Conservation (phyloP, 92 coral and sea anemone species). For the Anthopleura xanthogrammica region DNA sequence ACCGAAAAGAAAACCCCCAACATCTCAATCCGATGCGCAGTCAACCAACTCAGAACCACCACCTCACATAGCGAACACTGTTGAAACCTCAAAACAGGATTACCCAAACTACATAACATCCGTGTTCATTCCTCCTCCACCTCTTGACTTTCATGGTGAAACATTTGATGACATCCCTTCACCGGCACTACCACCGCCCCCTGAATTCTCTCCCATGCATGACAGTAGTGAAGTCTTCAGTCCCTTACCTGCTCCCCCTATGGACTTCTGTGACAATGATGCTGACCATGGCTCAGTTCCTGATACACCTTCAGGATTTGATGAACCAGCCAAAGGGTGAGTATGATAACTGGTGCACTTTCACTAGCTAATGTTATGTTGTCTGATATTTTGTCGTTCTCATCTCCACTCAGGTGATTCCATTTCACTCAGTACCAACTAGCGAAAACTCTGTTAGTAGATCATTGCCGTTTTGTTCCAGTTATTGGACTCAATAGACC, state of each 20-base stretch:
- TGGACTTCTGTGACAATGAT: slow-evolving; percentile 29
- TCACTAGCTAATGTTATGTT: no score
- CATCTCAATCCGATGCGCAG: slow-evolving; percentile 15
- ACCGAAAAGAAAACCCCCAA: slow-evolving; percentile 9
- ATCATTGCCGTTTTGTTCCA: no score
- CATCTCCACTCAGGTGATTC: no score
- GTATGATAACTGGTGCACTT: not conserved
- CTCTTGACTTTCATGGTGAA: slow-evolving; percentile 39
- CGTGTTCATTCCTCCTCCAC: slow-evolving; percentile 70
- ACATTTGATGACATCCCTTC: slow-evolving; percentile 48
- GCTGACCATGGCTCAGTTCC: not conserved
- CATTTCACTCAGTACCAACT: no score
- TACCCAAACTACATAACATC: not conserved
- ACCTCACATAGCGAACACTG: not conserved
- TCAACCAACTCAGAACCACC: not conserved
- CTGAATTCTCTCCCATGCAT: slow-evolving; percentile 46
- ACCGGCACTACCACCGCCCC: slow-evolving; percentile 84
- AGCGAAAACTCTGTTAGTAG: no score
- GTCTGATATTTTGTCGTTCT: no score
- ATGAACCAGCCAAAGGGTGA: slow-evolving; percentile 12
- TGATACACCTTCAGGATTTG: slow-evolving; percentile 7
- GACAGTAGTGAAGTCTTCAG: slow-evolving; percentile 15
- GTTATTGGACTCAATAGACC: no score
- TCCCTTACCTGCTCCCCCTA: slow-evolving; percentile 37
- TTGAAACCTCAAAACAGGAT: not conserved